Conservation (phyloP, 2,797 vertebrate genomes). For the Peromyscus attwateri region DNA sequence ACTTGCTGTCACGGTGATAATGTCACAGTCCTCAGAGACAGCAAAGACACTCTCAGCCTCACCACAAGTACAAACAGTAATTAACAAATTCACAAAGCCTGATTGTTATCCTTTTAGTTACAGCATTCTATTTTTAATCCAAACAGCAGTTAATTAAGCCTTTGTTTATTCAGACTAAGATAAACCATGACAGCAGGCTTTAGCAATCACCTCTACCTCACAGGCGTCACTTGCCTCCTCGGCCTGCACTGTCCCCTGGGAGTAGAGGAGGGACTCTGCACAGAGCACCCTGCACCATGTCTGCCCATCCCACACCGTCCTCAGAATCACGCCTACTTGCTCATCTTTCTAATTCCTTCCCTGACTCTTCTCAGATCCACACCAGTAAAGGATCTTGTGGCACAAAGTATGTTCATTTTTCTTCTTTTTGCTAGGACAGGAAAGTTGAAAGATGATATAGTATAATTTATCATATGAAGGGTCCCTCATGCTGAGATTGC, state of each 20-base stretch:
- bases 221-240: neutral
- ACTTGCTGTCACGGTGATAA: slow-evolving; percentile 19
- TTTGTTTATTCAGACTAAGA: neutral
- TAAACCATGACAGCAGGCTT: neutral
- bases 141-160: slow-evolving; percentile 25
- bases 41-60: slow-evolving; percentile 16
- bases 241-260: too few species aligned
- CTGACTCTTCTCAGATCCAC: neutral
- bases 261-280: accelerated
- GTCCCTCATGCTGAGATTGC: neutral
- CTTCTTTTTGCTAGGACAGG: neutral
- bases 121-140: slow-evolving; percentile 31
- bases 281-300: accelerated
- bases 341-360: neutral
- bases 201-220: neutral
- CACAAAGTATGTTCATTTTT: neutral
- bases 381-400: neutral
- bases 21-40: slow-evolving; percentile 33
- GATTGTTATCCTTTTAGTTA: neutral
- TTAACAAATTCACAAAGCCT: slow-evolving; percentile 16
- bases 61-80: neutral
- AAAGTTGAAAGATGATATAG: neutral
- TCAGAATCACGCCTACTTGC: neutral
- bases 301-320: neutral
- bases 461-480: neutral